Conservation (phyloP, 1,140 invertebrate species). For the Drosophila athabasca region DNA sequence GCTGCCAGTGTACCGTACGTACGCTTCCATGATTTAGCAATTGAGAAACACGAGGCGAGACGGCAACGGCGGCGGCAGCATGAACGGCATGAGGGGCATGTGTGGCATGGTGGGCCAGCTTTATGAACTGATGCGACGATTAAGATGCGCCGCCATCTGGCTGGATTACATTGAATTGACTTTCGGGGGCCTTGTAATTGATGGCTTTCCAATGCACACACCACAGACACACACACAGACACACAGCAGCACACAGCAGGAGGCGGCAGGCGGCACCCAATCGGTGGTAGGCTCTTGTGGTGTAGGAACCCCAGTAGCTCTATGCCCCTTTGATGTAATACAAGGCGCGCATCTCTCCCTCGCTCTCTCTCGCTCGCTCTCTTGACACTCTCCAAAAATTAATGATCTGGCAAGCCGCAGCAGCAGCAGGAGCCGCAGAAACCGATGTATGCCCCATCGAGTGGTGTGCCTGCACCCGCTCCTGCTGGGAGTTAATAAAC, state of each 20-base stretch:
- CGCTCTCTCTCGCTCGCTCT: conserved; percentile 1
- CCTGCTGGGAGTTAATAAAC: conserved; percentile 44
- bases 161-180: conserved; percentile 68
- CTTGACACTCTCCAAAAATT: conserved; percentile 69
- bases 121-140: conserved; percentile 28
- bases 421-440: conserved; percentile 15
- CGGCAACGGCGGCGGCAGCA: neutral
- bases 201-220: conserved; percentile 54
- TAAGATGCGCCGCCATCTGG: conserved; percentile 60
- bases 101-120: neutral
- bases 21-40: conserved; percentile 56
- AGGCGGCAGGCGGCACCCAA: neutral
- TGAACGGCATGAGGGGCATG: no score
- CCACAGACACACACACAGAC: no score
- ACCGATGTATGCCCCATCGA: conserved; percentile 19
- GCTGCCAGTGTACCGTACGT: conserved; percentile 16
- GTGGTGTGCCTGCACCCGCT: conserved; percentile 9
- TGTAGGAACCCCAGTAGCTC: neutral
- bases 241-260: no score
- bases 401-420: conserved; percentile 66
- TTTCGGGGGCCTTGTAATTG: conserved; percentile 52
- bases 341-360: conserved; percentile 47
- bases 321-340: conserved; percentile 48
- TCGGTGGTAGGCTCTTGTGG: no score
- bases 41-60: conserved; percentile 24